phyloP scores from a whole-genome alignment of 1,140 invertebrate species.

The Acromyrmex heyeri region DNA sequence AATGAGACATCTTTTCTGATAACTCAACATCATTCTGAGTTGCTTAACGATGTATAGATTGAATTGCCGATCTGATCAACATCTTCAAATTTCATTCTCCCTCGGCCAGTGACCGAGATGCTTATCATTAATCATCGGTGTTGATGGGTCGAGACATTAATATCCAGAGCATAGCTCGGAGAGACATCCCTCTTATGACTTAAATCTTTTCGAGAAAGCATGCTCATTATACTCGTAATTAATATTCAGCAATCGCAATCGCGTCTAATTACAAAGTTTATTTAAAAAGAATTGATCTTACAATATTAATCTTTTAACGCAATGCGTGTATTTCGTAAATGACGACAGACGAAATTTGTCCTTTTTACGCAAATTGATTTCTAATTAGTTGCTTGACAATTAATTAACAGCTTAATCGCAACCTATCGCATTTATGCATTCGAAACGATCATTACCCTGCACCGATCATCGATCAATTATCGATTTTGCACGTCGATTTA shows the following conservation, averaged over 20 bases:
- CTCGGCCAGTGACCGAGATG: conserved; percentile 24
- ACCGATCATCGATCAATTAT: conserved; percentile 8
- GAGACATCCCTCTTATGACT: not conserved
- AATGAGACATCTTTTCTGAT: not conserved
- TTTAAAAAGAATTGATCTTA: not conserved
- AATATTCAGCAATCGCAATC: not conserved
- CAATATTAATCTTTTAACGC: not conserved
- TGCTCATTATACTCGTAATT: conserved; percentile 10
- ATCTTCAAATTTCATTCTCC: conserved; percentile 19
- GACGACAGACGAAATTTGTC: not conserved
- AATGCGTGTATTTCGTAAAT: not conserved
- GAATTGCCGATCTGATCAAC: not conserved
- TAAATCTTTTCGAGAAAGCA: not conserved
- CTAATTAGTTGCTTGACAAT: not conserved
- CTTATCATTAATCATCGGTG: conserved; percentile 58
- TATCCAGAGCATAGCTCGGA: conserved; percentile 27
- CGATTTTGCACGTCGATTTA: conserved; percentile 28
- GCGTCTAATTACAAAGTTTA: conserved; percentile 18
- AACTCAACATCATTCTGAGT: not conserved
- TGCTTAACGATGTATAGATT: conserved; percentile 13
- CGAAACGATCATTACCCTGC: not conserved
- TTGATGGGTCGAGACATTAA: conserved; percentile 38
- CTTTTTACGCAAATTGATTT: not conserved
- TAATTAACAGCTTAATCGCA: not conserved
- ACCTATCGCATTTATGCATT: not conserved